These are phyloP conservation scores for Rhabdornis inornatus DNA, from an alignment of 2,113 vertebrate species.

Conservation along the genomic window DNA sequence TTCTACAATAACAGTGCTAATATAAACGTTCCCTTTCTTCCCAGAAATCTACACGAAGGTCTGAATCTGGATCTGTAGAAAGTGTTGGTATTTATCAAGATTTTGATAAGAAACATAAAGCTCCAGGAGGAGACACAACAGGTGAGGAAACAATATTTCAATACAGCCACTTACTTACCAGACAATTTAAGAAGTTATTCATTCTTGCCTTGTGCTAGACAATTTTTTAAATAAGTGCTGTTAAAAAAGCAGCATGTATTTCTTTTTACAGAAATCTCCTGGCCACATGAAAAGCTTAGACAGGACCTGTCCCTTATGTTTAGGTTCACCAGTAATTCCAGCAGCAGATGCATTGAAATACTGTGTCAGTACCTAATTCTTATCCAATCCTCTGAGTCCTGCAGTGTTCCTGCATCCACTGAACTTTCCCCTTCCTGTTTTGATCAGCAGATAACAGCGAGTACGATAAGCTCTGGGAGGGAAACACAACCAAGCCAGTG, in stretches of 20 bases:
- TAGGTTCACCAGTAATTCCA: background rate
- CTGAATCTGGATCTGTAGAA: slow-evolving; percentile 80
- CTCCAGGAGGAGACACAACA: slow-evolving; percentile 65
- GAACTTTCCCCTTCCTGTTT: background rate
- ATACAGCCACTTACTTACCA: background rate
- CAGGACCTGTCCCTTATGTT: background rate
- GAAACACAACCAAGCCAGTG: slow-evolving; percentile 54
- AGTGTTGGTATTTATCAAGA: slow-evolving; percentile 88
- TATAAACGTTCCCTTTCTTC: background rate
- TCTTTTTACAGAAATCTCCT: background rate
- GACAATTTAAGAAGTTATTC: background rate
- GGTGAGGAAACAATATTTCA: slow-evolving; percentile 28
- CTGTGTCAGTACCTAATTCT: background rate
- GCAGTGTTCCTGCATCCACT: background rate
- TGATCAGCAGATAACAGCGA: slow-evolving; percentile 66
- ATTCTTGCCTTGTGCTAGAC: background rate
- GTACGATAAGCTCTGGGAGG: slow-evolving; percentile 88
- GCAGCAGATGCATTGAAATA: background rate
- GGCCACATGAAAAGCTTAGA: background rate
- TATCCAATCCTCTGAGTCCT: background rate
- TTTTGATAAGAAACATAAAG: slow-evolving; percentile 77
- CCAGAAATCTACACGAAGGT: slow-evolving; percentile 84
- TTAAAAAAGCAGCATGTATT: background rate
- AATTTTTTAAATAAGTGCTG: background rate
- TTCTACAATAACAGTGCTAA: background rate